These are phyloP conservation scores for Trididemnum nubilum DNA, from an alignment of 23 tunicate genomes.

Conservation along the genomic window DNA sequence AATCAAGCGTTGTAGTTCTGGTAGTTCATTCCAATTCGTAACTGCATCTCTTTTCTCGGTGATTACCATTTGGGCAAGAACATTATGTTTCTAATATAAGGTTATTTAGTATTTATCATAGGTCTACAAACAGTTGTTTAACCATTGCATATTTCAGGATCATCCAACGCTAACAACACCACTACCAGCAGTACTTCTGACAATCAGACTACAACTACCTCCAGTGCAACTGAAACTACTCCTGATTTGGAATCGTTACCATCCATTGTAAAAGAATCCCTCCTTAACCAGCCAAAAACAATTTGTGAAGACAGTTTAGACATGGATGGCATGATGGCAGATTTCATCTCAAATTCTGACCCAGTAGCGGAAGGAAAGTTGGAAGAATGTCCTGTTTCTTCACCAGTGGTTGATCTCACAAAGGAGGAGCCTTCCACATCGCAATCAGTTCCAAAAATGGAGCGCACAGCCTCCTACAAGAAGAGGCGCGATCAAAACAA, in stretches of 20 bases:
- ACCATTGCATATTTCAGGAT: background rate
- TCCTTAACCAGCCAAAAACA: background rate
- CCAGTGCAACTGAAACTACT: background rate
- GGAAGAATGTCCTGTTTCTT: background rate
- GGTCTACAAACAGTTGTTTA: too few species aligned
- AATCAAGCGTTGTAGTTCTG: too few species aligned
- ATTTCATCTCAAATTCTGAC: background rate
- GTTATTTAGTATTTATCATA: too few species aligned
- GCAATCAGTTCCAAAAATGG: slow-evolving; percentile 6
- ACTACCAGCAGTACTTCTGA: background rate
- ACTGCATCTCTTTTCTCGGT: too few species aligned
- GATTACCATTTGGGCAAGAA: too few species aligned
- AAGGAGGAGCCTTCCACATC: background rate
- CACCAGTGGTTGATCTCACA: slow-evolving; percentile 18
- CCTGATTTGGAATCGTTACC: slow-evolving; percentile 10
- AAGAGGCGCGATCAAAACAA: slow-evolving; percentile 46
- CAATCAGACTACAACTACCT: background rate
- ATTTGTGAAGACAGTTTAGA: slow-evolving; percentile 10
- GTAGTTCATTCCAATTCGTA: too few species aligned
- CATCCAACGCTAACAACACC: background rate
- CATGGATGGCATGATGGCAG: slow-evolving; percentile 8
- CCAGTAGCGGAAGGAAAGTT: background rate
- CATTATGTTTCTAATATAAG: too few species aligned
- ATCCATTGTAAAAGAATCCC: slow-evolving; percentile 5
- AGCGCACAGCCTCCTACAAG: slow-evolving; percentile 35